A percentile compares a stretch with the other conserved stretches of the same genome.
Evolutionary conservation across 2,888 invertebrate genomes (phyloP).

Genomic region (Corythucha ciliata): DNA sequence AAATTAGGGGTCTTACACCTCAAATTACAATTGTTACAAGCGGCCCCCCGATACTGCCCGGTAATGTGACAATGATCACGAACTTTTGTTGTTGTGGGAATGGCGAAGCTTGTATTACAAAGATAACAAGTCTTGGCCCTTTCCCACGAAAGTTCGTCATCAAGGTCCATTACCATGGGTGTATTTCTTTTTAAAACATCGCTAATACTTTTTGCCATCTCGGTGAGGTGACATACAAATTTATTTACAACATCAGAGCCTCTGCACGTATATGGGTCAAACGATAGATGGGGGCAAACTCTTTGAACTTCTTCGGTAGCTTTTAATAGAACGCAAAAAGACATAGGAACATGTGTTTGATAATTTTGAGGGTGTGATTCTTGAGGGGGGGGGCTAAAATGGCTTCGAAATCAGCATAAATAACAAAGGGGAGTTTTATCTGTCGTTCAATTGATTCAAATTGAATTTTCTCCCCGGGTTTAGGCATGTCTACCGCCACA

Average conservation of each 20-base stretch:
- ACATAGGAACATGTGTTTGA: neutral
- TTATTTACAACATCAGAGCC: no score
- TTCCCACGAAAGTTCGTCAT: no score
- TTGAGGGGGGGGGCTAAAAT: neutral
- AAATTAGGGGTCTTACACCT: slow-evolving; percentile 35
- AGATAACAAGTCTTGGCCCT: no score
- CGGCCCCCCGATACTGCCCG: slow-evolving; percentile 35
- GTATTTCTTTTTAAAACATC: no score
- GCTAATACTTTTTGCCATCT: no score
- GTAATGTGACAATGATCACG: slow-evolving; percentile 37
- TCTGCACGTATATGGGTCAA: no score
- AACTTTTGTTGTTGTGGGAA: no score
- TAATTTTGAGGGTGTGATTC: no score
- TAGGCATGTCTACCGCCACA: neutral
- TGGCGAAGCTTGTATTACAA: no score
- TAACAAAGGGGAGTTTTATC: slow-evolving; percentile 8
- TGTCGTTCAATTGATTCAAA: slow-evolving; percentile 4
- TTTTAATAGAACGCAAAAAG: slow-evolving; percentile 1
- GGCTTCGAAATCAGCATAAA: slow-evolving; percentile 13
- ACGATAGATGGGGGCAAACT: no score
- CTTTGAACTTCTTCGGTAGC: neutral
- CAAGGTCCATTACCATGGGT: no score
- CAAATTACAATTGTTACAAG: slow-evolving; percentile 38
- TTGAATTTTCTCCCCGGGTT: neutral
- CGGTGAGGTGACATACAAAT: no score